A percentile compares a stretch with the other conserved stretches of the same genome.
These are phyloP conservation scores for Penaeus monodon DNA, from an alignment of 2,888 invertebrate genomes.

Conservation along the genomic window DNA sequence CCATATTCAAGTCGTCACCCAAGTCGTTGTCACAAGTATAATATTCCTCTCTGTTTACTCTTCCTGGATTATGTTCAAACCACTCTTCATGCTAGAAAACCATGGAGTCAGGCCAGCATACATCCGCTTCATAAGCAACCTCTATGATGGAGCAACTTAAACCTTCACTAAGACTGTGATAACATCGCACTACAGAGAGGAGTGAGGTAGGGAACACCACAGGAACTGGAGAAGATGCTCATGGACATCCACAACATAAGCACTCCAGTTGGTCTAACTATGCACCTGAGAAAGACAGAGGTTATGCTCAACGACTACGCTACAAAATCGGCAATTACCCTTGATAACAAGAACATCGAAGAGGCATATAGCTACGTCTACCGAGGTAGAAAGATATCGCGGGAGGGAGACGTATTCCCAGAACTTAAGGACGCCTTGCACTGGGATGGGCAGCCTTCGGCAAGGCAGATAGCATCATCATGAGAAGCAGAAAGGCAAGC, in stretches of 20 bases:
- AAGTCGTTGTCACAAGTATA: too few relatives aligned
- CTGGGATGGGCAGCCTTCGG: neutral
- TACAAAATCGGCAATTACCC: neutral
- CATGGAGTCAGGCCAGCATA: too few relatives aligned
- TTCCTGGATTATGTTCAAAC: too few relatives aligned
- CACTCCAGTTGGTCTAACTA: neutral
- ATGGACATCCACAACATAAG: neutral
- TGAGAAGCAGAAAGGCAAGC: slow-evolving; percentile 2
- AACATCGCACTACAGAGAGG: too few relatives aligned
- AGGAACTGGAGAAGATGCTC: neutral
- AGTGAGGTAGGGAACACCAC: neutral
- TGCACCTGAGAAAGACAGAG: neutral
- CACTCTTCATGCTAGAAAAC: too few relatives aligned
- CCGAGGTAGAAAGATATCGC: neutral
- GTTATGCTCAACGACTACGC: neutral
- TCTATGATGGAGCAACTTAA: neutral
- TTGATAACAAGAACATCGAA: neutral
- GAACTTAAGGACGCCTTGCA: neutral
- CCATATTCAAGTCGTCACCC: too few relatives aligned
- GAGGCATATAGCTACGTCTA: neutral
- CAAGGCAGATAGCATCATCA: neutral
- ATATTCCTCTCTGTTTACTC: too few relatives aligned
- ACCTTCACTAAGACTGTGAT: neutral
- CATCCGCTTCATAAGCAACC: neutral
- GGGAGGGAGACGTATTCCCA: neutral